phyloP scores from a whole-genome alignment of 2,113 vertebrate species.

The Larimichthys crocea region DNA sequence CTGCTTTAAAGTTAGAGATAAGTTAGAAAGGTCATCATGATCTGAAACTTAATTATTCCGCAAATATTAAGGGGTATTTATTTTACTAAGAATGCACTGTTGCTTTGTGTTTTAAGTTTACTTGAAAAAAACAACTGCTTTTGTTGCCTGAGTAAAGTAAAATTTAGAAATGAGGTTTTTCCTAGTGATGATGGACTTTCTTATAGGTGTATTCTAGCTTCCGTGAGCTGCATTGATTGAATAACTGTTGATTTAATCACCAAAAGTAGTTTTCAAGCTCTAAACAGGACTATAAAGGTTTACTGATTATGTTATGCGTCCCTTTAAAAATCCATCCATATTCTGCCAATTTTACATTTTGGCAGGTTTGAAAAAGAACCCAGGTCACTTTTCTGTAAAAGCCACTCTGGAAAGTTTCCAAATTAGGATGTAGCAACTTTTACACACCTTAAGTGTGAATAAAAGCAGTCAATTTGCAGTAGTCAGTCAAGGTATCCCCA shows the following conservation, averaged over 20 bases:
- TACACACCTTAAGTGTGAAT: background rate
- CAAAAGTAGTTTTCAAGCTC: background rate
- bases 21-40: slow-evolving; percentile 24
- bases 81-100: background rate
- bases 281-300: background rate
- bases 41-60: slow-evolving; percentile 1
- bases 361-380: slow-evolving; percentile 1
- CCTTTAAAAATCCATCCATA: background rate
- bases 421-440: background rate
- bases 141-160: background rate
- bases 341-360: slow-evolving; percentile 4
- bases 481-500: background rate
- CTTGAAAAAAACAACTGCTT: background rate
- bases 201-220: background rate
- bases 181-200: background rate
- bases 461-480: background rate
- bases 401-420: background rate
- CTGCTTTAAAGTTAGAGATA: background rate
- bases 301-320: background rate
- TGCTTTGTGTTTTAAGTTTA: background rate
- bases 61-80: background rate
- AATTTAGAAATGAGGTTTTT: background rate
- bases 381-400: background rate
- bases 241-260: background rate
- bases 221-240: background rate